Evolutionary conservation across 2,888 invertebrate genomes (phyloP).

Genomic region (Sceliomorpha sp.): DNA sequence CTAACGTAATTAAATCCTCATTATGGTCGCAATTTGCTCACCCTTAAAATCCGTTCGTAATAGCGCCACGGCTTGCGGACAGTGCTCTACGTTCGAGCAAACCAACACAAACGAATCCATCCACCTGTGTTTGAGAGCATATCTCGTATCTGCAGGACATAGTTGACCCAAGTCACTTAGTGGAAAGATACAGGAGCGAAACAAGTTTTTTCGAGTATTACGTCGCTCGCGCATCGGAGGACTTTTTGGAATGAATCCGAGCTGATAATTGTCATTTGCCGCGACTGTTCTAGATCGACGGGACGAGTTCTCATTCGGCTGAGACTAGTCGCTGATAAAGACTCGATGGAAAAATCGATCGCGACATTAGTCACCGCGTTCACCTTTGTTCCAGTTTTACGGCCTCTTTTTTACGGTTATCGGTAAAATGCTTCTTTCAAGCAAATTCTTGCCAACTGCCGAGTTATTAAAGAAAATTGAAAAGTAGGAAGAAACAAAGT

Average conservation of each 20-base stretch:
- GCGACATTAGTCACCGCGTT: neutral
- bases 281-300: slow-evolving; percentile 29
- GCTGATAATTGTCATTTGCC: slow-evolving; percentile 31
- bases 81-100: slow-evolving; percentile 4
- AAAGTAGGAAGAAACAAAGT: too few relatives aligned
- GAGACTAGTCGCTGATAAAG: slow-evolving; percentile 30
- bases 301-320: slow-evolving; percentile 23
- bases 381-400: too few relatives aligned
- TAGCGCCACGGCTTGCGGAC: slow-evolving; percentile 44
- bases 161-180: slow-evolving; percentile 25
- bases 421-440: too few relatives aligned
- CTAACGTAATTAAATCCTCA: slow-evolving; percentile 66
- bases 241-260: slow-evolving; percentile 35
- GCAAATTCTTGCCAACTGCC: too few relatives aligned
- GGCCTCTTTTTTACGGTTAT: too few relatives aligned
- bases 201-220: slow-evolving; percentile 29
- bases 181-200: slow-evolving; percentile 42
- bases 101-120: slow-evolving; percentile 10
- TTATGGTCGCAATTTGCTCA: slow-evolving; percentile 61
- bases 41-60: slow-evolving; percentile 62
- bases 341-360: neutral
- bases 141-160: slow-evolving; percentile 20
- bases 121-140: slow-evolving; percentile 9
- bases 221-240: slow-evolving; percentile 18
- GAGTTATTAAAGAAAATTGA: too few relatives aligned